phyloP scores from a whole-genome alignment of 2,888 invertebrate genomes.

The Acleris literana region DNA sequence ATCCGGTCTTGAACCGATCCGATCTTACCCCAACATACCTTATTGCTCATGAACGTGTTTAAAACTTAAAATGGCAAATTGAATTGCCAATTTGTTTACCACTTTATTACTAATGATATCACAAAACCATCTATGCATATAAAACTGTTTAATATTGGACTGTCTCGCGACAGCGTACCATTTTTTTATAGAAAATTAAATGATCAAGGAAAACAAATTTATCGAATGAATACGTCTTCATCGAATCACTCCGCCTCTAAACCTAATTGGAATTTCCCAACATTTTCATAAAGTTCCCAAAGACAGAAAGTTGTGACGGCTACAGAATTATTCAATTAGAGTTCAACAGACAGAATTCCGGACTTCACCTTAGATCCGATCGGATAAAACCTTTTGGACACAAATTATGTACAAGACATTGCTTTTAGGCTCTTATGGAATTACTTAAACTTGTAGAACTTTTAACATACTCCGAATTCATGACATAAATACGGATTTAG shows the following conservation, averaged over 20 bases:
- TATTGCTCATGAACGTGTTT: no score
- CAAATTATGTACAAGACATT: not conserved
- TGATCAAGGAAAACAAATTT: no score
- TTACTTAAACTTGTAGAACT: not conserved
- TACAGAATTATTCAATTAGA: slow-evolving; percentile 35
- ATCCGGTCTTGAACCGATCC: no score
- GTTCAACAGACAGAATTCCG: not conserved
- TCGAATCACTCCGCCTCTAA: not conserved
- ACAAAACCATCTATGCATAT: no score
- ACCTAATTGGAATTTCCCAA: slow-evolving; percentile 25
- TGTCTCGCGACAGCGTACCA: no score
- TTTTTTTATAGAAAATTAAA: no score
- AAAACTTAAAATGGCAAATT: no score
- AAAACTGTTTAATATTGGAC: no score
- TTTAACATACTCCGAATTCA: not conserved
- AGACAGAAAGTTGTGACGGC: slow-evolving; percentile 20
- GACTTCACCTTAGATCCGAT: slow-evolving; percentile 1
- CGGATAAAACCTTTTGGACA: not conserved
- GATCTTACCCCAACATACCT: no score
- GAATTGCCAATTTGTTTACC: no score
- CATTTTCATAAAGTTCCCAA: slow-evolving; percentile 33
- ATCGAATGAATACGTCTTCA: not conserved
- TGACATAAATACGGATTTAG: not conserved
- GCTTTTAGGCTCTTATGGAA: not conserved
- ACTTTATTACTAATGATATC: no score